A percentile compares a stretch with the other conserved stretches of the same genome.
Conservation (phyloP, 35 echinoderm and acorn worm genomes). For the Stichopus chloronotus region DNA sequence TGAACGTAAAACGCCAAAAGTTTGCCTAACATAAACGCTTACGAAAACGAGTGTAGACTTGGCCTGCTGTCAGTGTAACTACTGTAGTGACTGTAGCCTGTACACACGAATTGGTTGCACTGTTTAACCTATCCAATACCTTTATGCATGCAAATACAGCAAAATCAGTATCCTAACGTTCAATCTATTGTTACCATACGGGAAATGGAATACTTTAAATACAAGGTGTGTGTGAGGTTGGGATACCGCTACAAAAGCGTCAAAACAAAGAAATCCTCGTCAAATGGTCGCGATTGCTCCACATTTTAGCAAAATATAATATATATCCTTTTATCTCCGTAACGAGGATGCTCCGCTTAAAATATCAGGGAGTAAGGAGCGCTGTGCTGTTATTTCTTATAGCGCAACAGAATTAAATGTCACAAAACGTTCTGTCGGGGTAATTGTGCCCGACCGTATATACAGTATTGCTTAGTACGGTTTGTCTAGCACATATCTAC, state of each 20-base stretch:
- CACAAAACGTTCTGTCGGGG: background rate
- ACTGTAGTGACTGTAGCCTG: too few species aligned
- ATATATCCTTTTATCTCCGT: background rate
- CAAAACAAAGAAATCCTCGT: background rate
- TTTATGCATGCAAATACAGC: background rate
- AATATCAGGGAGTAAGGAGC: background rate
- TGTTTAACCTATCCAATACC: background rate
- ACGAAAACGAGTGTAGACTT: too few species aligned
- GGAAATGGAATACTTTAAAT: background rate
- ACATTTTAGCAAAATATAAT: constrained; percentile 8
- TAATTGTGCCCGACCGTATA: background rate
- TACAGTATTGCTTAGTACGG: background rate
- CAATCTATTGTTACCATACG: constrained; percentile 10
- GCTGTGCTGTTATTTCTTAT: background rate
- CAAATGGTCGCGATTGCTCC: background rate
- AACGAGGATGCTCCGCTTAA: background rate
- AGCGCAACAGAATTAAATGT: background rate
- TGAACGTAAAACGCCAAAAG: too few species aligned
- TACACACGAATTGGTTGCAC: too few species aligned
- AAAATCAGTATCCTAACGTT: background rate
- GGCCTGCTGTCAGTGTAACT: too few species aligned
- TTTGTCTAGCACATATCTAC: background rate
- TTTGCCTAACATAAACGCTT: too few species aligned
- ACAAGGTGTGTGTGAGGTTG: background rate
- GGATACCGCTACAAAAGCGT: constrained; percentile 5